Conservation (phyloP, 1,140 invertebrate species). For the Argopecten irradians region DNA sequence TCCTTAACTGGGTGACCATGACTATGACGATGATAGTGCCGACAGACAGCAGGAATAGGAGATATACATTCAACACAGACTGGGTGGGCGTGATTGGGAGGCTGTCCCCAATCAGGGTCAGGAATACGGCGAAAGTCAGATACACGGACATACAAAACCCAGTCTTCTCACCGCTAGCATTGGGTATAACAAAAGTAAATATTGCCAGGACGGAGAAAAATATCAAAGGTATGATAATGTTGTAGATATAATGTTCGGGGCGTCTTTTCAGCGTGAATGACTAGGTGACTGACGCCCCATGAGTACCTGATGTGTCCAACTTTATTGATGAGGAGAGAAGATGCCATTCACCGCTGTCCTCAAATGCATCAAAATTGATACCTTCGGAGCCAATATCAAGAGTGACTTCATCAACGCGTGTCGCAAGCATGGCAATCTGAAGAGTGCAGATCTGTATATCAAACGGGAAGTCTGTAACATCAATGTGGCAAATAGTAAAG, state of each 20-base stretch:
- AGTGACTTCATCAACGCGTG: background rate
- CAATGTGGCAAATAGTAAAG: slow-evolving; percentile 34
- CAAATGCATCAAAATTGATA: background rate
- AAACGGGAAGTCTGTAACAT: slow-evolving; percentile 50
- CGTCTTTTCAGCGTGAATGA: slow-evolving; percentile 42
- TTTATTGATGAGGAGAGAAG: background rate
- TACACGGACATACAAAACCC: slow-evolving; percentile 50
- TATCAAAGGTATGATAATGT: slow-evolving; percentile 47
- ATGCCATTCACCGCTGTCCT: slow-evolving; percentile 35
- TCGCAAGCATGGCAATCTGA: too few species aligned
- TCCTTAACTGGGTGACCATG: slow-evolving; percentile 12
- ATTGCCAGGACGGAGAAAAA: slow-evolving; percentile 45
- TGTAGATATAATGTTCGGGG: slow-evolving; percentile 38
- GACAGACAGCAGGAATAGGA: background rate
- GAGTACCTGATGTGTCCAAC: background rate
- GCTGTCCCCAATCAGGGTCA: slow-evolving; percentile 39
- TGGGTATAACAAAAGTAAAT: slow-evolving; percentile 53
- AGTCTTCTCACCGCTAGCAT: slow-evolving; percentile 49
- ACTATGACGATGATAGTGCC: background rate
- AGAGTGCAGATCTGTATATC: too few species aligned
- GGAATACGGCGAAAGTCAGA: slow-evolving; percentile 51
- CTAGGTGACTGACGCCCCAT: slow-evolving; percentile 48
- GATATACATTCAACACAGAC: slow-evolving; percentile 36
- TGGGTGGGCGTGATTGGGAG: slow-evolving; percentile 50
- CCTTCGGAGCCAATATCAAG: background rate